A percentile compares a stretch with the other conserved stretches of the same genome.
These are phyloP conservation scores for Myoxocephalus aenaeus DNA, from an alignment of 2,797 vertebrate species.

Conservation along the genomic window DNA sequence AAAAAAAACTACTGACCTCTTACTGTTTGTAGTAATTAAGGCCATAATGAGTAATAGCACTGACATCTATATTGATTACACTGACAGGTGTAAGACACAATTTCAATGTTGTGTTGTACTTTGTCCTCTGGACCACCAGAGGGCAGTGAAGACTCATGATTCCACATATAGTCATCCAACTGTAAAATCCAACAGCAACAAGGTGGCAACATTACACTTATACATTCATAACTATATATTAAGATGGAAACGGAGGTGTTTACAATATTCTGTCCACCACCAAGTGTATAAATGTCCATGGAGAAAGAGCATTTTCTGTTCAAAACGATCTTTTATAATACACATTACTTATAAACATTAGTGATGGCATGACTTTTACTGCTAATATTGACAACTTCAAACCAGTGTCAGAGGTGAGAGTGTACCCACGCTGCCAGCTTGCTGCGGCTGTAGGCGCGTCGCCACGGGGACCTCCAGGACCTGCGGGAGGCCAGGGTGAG, in stretches of 20 bases:
- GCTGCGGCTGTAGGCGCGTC: constrained; percentile 90
- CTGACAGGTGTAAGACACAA: too few relatives aligned
- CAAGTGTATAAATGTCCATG: neutral
- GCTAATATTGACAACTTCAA: neutral
- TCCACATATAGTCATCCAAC: neutral
- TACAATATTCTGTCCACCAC: neutral
- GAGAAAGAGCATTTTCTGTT: neutral
- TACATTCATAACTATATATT: neutral
- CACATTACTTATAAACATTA: neutral
- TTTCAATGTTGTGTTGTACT: constrained; percentile 12
- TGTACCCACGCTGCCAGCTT: constrained; percentile 86
- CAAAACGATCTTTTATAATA: neutral
- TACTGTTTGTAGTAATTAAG: neutral
- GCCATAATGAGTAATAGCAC: neutral
- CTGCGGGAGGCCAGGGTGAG: constrained; percentile 87
- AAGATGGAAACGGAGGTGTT: neutral
- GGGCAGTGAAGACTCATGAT: neutral
- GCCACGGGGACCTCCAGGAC: constrained; percentile 94
- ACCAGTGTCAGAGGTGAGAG: too few relatives aligned
- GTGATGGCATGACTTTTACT: neutral
- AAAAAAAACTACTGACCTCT: neutral
- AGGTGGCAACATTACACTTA: neutral
- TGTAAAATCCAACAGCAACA: neutral
- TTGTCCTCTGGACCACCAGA: constrained; percentile 29
- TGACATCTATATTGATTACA: neutral